Evolutionary conservation across 2,888 invertebrate genomes (phyloP).

Genomic region (Strigamia maritima): DNA sequence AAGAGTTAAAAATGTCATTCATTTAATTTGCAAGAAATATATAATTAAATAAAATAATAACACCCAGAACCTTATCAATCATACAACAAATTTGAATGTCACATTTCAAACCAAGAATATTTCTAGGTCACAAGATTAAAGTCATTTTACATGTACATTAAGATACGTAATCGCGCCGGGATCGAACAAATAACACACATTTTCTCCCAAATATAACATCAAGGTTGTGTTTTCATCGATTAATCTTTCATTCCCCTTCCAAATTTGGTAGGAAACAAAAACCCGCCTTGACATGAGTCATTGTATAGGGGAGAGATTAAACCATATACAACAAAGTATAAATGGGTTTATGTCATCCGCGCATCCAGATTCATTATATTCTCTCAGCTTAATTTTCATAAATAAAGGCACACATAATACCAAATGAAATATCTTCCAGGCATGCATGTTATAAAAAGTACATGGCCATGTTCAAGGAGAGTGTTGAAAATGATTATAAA

Average conservation of each 20-base stretch:
- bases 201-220: not conserved
- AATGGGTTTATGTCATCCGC: not conserved
- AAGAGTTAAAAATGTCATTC: not conserved
- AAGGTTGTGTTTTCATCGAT: not conserved
- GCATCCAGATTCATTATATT: not conserved
- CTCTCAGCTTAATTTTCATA: too few species aligned
- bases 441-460: too few species aligned
- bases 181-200: not conserved
- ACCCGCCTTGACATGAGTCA: not conserved
- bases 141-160: too few species aligned
- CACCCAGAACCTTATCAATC: not conserved
- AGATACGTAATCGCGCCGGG: not conserved
- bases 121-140: not conserved
- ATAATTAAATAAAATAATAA: not conserved
- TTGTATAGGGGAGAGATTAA: not conserved
- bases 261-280: not conserved
- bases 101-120: not conserved
- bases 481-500: too few species aligned
- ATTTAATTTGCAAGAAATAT: not conserved
- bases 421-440: too few species aligned
- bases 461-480: too few species aligned
- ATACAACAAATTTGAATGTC: not conserved
- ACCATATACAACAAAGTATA: not conserved
- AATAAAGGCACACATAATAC: too few species aligned
- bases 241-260: not conserved